Evolutionary conservation across 2,113 vertebrate species (phyloP).

Genomic region (Megaleporinus macrocephalus): DNA sequence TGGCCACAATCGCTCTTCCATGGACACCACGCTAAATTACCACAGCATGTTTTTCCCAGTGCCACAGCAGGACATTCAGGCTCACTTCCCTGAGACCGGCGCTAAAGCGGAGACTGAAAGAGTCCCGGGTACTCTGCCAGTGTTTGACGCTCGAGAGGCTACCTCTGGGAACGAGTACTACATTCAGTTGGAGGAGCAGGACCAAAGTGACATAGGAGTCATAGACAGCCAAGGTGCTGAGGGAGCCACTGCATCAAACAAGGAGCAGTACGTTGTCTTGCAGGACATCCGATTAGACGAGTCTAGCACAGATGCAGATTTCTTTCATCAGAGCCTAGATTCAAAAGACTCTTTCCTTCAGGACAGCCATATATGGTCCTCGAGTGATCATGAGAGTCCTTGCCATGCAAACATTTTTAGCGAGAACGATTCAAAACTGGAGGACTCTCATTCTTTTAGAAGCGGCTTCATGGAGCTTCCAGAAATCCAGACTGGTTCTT

Average conservation of each 20-base stretch:
- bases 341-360: constrained; percentile 80
- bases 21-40: constrained; percentile 86
- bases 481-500: constrained; percentile 65
- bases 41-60: constrained; percentile 93
- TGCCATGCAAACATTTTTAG: constrained; percentile 83
- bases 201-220: constrained; percentile 75
- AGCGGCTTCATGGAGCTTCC: constrained; percentile 79
- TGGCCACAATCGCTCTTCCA: constrained; percentile 72
- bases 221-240: constrained; percentile 73
- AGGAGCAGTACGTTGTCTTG: constrained; percentile 76
- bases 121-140: constrained; percentile 87
- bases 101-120: constrained; percentile 67
- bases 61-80: constrained; percentile 84
- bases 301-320: constrained; percentile 87
- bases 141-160: constrained; percentile 90
- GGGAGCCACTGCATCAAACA: constrained; percentile 68
- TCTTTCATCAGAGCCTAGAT: constrained; percentile 85
- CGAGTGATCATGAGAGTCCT: constrained; percentile 84
- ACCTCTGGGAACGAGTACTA: constrained; percentile 92
- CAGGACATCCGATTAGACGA: constrained; percentile 84
- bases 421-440: constrained; percentile 75
- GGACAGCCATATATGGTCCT: constrained; percentile 78
- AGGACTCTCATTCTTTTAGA: constrained; percentile 73
- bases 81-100: constrained; percentile 79
- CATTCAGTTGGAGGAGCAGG: constrained; percentile 92